phyloP scores from a whole-genome alignment of 2,113 vertebrate species.

The Phyllostomus hastatus region DNA sequence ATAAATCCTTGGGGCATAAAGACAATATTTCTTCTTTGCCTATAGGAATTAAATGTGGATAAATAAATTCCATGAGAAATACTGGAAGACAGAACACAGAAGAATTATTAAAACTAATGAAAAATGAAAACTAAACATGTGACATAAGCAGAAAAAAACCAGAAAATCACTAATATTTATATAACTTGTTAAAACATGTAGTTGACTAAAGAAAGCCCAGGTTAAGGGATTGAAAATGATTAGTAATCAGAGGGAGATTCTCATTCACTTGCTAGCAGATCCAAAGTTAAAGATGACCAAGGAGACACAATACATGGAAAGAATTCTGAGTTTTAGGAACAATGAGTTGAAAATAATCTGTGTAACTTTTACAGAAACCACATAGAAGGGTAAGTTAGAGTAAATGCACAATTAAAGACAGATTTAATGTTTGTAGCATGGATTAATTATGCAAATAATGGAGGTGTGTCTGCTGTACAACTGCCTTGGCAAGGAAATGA shows the following conservation, averaged over 20 bases:
- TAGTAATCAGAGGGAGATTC: neutral
- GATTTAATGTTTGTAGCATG: accelerated
- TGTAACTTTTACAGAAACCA: neutral
- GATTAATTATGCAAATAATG: neutral
- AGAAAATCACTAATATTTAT: neutral
- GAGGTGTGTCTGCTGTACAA: accelerated
- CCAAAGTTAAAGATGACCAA: neutral
- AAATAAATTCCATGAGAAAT: neutral
- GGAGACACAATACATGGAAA: neutral
- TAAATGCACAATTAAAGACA: neutral
- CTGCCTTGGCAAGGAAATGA: neutral
- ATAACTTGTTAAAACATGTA: neutral
- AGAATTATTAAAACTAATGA: neutral
- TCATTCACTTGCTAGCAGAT: neutral
- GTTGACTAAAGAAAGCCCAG: neutral
- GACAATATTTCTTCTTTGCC: neutral
- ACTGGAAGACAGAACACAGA: neutral
- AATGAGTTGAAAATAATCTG: neutral
- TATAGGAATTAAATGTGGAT: neutral
- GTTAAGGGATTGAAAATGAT: neutral
- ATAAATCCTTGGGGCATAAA: neutral
- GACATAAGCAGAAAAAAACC: neutral
- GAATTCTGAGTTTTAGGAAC: neutral
- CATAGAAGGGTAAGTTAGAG: neutral
- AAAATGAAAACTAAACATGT: neutral